phyloP scores from a whole-genome alignment of 2,888 invertebrate species.

The Drosophila helvetica region DNA sequence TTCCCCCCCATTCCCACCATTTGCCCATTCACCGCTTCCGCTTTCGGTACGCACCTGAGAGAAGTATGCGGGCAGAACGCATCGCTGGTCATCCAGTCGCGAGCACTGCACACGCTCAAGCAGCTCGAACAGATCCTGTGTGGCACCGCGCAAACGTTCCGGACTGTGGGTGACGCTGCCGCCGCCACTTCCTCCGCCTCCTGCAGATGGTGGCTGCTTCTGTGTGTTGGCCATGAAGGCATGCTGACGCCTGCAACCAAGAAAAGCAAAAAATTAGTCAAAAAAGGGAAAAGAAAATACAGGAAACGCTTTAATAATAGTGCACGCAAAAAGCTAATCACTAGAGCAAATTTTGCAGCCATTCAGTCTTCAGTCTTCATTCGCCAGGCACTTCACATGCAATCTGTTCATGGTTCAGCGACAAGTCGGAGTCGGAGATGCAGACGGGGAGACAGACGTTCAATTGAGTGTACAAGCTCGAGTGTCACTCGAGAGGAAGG shows the following conservation, averaged over 20 bases:
- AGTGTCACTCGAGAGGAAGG: slow-evolving; percentile 44
- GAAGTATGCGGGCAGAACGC: slow-evolving; percentile 96
- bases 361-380: slow-evolving; percentile 30
- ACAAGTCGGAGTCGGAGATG: slow-evolving; percentile 38
- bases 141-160: slow-evolving; percentile 85
- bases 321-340: slow-evolving; percentile 70
- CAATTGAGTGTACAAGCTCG: slow-evolving; percentile 70
- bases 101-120: slow-evolving; percentile 97
- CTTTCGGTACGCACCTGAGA: slow-evolving; percentile 88
- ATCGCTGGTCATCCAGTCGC: slow-evolving; percentile 98
- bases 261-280: slow-evolving; percentile 3
- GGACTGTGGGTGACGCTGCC: slow-evolving; percentile 83
- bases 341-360: slow-evolving; percentile 12
- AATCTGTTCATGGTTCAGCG: slow-evolving; percentile 70
- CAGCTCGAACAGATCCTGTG: slow-evolving; percentile 94
- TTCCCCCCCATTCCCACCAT: not conserved
- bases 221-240: slow-evolving; percentile 82
- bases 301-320: slow-evolving; percentile 61
- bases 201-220: slow-evolving; percentile 68
- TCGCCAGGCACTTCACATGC: slow-evolving; percentile 49
- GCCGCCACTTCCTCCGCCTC: slow-evolving; percentile 54
- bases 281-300: slow-evolving; percentile 47
- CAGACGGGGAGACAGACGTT: slow-evolving; percentile 24
- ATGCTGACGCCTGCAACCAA: slow-evolving; percentile 88
- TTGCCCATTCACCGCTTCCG: no score